phyloP scores from a whole-genome alignment of 2,113 vertebrate genomes.

The Cairina moschata region DNA sequence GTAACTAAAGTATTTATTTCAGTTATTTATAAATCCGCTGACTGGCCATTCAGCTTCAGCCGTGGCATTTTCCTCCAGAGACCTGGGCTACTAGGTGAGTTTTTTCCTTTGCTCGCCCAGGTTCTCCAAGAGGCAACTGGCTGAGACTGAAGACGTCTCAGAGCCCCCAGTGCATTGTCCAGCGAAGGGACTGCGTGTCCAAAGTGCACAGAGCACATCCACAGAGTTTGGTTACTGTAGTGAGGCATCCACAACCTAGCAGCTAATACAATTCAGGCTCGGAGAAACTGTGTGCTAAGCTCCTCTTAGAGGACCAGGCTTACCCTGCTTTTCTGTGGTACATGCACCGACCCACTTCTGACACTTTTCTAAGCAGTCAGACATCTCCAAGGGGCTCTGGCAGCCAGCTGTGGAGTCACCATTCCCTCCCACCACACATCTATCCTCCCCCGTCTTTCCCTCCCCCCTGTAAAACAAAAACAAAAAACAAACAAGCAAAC shows the following conservation, averaged over 20 bases:
- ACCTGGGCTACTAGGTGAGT: background rate
- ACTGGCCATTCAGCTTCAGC: background rate
- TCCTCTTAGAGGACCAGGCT: background rate
- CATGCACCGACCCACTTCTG: background rate
- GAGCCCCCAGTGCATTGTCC: background rate
- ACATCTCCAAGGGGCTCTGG: background rate
- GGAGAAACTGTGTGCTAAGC: background rate
- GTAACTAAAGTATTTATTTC: constrained; percentile 63
- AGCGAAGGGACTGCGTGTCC: accelerated
- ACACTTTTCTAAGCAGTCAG: background rate
- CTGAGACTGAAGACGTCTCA: background rate
- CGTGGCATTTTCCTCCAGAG: background rate
- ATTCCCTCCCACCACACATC: background rate
- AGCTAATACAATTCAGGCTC: background rate
- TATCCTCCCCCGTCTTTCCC: background rate
- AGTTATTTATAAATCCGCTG: constrained; percentile 20
- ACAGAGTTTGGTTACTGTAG: background rate
- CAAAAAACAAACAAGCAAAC: background rate
- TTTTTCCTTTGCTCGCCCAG: background rate
- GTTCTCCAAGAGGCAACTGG: background rate
- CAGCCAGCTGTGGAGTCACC: background rate
- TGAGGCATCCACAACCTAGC: background rate
- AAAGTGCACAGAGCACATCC: background rate
- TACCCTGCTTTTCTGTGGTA: background rate
- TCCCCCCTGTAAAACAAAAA: background rate